Base-by-base conservation (phyloP, 2,888 invertebrate genomes). In the Cantharis nigra region DNA sequence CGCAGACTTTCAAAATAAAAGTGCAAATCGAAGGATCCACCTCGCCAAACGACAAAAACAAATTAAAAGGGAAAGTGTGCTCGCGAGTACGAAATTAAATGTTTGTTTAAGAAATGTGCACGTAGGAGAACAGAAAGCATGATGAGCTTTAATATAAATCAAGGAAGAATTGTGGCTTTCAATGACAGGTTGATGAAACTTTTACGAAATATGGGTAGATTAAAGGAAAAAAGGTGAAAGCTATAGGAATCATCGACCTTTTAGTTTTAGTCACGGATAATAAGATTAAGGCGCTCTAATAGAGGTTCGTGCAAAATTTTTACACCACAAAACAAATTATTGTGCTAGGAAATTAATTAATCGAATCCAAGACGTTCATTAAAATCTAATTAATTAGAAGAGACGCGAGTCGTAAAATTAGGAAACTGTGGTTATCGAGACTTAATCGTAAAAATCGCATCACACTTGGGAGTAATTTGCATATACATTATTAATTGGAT, bases 201-300 rank as follows among this genome's bases (percentile, higher is more conserved):
- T 26, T 16, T 49, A 74, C 74, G 72, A 78, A 78, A 74, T 78
- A 78, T 71, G 72, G 70, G 69, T 49, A 64, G 71, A 74, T 74
- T 77, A 67, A 74, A 65, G 73, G 70, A 74, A 74, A 76, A 78
- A 74, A 72, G 71, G 74, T 72, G 75, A 78, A 78, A 75, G 74
- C 72, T 69, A 33, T 14, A 64, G 64, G 74, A 78, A 75, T 74
- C 77, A 74, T 70, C 74, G 77, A 77, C 77, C 77, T 74, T 76
- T 72, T 26, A 72, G 63, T 76, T 64, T 70, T 65, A 70, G 71
- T 63, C 75, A 49, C 64, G 67, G 75, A 75, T 75, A 75, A 75
- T 75, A 75, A 71, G 75, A 75, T 75, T 75, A 75, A 69, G 71
- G 71, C 71, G 75, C 75, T 71, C 74, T 75, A 75, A 71, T 69